phyloP scores from a whole-genome alignment of 2,113 vertebrate genomes.

The Macquaria australasica region DNA sequence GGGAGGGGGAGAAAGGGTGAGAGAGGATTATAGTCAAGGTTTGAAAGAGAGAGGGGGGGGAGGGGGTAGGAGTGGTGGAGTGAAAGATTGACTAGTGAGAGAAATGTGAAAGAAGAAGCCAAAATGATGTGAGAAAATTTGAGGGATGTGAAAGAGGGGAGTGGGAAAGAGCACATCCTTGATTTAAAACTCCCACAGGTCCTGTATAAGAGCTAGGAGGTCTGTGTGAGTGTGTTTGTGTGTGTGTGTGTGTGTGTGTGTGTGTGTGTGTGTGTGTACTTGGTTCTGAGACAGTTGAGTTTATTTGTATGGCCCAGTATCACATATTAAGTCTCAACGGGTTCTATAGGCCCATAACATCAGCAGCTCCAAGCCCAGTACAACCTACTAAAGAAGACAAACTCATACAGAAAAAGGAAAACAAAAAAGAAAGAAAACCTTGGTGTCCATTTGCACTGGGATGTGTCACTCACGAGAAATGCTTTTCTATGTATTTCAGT shows the following conservation, averaged over 20 bases:
- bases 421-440: background rate
- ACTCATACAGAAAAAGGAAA: background rate
- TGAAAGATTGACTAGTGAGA: conserved; percentile 53
- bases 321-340: conserved; percentile 25
- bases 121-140: conserved; percentile 61
- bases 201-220: conserved; percentile 53
- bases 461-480: background rate
- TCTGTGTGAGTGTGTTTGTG: conserved; percentile 31
- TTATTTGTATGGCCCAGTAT: conserved; percentile 53
- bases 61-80: background rate
- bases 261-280: conserved; percentile 3
- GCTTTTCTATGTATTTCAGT: background rate
- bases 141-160: conserved; percentile 37
- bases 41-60: background rate
- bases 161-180: conserved; percentile 46
- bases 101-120: conserved; percentile 58
- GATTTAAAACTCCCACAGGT: conserved; percentile 70
- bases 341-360: background rate
- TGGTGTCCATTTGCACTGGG: background rate
- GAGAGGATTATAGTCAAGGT: conserved; percentile 34
- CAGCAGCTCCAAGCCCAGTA: background rate
- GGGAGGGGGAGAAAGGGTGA: conserved; percentile 13
- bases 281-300: background rate
- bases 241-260: conserved; percentile 11
- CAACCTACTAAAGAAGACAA: background rate